A percentile compares a stretch with the other conserved stretches of the same genome.
Evolutionary conservation across 1,140 invertebrate genomes (phyloP).

Genomic region (Acyrthosiphon pisum): DNA sequence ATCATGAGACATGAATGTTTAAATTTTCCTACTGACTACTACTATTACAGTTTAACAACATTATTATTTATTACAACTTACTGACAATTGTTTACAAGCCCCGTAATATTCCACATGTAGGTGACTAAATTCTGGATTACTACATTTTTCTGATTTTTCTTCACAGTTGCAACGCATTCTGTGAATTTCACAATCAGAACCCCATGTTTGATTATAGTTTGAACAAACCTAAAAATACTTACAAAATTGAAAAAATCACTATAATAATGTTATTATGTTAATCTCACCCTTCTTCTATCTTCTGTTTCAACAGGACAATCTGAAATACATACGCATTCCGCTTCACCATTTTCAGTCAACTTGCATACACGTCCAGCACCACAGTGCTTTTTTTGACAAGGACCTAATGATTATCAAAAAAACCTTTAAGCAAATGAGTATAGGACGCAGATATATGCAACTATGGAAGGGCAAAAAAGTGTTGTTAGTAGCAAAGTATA

Average conservation of each 20-base stretch:
- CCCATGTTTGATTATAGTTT: slow-evolving; percentile 92
- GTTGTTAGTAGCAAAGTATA: slow-evolving; percentile 47
- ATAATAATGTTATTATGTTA: background rate
- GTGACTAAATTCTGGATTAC: slow-evolving; percentile 78
- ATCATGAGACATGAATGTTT: background rate
- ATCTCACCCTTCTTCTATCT: slow-evolving; percentile 72
- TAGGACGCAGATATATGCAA: slow-evolving; percentile 51
- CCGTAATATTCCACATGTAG: slow-evolving; percentile 94
- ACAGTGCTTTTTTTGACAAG: slow-evolving; percentile 85
- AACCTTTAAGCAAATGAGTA: slow-evolving; percentile 45
- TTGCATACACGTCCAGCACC: slow-evolving; percentile 88
- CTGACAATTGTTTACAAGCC: slow-evolving; percentile 78
- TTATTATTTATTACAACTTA: slow-evolving; percentile 63
- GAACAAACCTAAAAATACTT: slow-evolving; percentile 77
- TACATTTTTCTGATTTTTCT: slow-evolving; percentile 76
- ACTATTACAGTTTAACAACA: background rate
- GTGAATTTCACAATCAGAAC: slow-evolving; percentile 91
- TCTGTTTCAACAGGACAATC: slow-evolving; percentile 82
- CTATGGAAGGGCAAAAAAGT: slow-evolving; percentile 53
- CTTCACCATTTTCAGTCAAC: slow-evolving; percentile 73
- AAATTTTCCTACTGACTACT: background rate
- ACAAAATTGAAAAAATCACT: background rate
- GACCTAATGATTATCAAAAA: slow-evolving; percentile 67
- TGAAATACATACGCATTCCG: slow-evolving; percentile 85
- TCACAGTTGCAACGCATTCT: slow-evolving; percentile 88